These are phyloP conservation scores for Gasteruption jaculator DNA, from an alignment of 2,888 invertebrate species.

Conservation along the genomic window DNA sequence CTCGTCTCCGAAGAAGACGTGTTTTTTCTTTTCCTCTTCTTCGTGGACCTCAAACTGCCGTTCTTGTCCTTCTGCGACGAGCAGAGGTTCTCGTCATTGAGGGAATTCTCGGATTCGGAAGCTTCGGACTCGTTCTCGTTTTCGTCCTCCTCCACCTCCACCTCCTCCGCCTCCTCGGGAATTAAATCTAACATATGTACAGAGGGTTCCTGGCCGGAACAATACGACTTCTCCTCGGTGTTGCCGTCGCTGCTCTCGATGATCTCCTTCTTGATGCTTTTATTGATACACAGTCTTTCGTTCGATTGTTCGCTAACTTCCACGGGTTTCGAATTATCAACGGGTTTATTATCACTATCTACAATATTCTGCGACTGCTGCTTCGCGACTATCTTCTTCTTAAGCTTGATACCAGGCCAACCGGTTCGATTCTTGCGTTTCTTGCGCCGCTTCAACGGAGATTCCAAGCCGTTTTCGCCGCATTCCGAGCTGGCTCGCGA, in stretches of 20 bases:
- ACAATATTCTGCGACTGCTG: not conserved
- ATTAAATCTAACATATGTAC: conserved; percentile 13
- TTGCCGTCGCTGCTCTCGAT: conserved; percentile 26
- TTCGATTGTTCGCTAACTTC: conserved; percentile 8
- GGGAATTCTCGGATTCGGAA: no score
- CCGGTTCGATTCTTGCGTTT: conserved; percentile 76
- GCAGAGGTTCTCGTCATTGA: no score
- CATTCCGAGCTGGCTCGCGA: conserved; percentile 49
- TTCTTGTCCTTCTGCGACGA: conserved; percentile 37
- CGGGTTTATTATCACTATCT: no score
- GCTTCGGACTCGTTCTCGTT: conserved; percentile 48
- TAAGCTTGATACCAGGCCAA: conserved; percentile 60
- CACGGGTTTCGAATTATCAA: not conserved
- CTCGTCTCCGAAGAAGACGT: conserved; percentile 13
- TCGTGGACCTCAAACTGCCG: conserved; percentile 36
- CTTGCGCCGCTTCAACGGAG: conserved; percentile 54
- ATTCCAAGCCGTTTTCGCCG: conserved; percentile 39
- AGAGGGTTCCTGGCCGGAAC: conserved; percentile 23
- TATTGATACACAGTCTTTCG: conserved; percentile 11
- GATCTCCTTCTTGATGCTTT: conserved; percentile 22
- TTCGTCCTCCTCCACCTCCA: conserved; percentile 47
- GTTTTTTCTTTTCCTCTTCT: conserved; percentile 19
- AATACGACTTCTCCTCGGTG: conserved; percentile 33
- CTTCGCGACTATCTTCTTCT: conserved; percentile 11
- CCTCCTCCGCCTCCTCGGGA: conserved; percentile 13